Base-by-base conservation (phyloP, 1,140 invertebrate species). In the Microplitis demolitor region DNA sequence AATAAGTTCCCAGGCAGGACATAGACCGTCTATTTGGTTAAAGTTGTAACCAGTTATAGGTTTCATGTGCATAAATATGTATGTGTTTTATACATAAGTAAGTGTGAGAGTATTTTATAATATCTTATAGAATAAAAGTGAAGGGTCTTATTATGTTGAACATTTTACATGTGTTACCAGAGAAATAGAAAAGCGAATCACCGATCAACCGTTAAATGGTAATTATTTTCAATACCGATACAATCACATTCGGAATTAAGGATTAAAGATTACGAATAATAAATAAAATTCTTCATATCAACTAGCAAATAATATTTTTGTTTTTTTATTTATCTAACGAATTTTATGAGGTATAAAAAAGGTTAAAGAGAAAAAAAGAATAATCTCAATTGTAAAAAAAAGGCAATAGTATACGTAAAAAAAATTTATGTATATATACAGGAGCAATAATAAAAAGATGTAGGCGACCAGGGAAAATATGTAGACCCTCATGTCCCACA, bases 171-270 rank as follows among this genome's bases (percentile, higher is more conserved):
- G 33, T 61, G 72, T 61, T 72, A 24, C 24, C 24, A 24, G 24
- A 24, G 24, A 24, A 74, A 74, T 72, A 72, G 72, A 64, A 72
- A 74, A 70, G 53, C 63, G 39, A 77, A 74, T 73, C 63, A 74
- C 50, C 67, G 69, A 77, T 77, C 69, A 66, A 76, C 69, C 72
- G 75, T 76, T 74, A 74, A 76, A 70, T 74, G 71, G 70, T 73
- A 76, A 76, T 76, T 74, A 76, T 72, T 69, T 58, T 60, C 56
- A 34, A 66, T 24, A 24, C 24, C 24, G 24, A 24, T 24, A 24
- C 24, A 24, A 24, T 24, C 24, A 24, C 24, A 24, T 24, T 24
- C 24, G 24, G 2, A 24, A 24, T 24, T 24, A 24, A 24, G 24
- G 24, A 24, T 24, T 24, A 24, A 24, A 24, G 24, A 24, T 24